Percentiles rank a stretch among this genome's conserved stretches.
phyloP scores from a whole-genome alignment of 1,140 invertebrate species.

The Anagrus nilaparvatae region DNA sequence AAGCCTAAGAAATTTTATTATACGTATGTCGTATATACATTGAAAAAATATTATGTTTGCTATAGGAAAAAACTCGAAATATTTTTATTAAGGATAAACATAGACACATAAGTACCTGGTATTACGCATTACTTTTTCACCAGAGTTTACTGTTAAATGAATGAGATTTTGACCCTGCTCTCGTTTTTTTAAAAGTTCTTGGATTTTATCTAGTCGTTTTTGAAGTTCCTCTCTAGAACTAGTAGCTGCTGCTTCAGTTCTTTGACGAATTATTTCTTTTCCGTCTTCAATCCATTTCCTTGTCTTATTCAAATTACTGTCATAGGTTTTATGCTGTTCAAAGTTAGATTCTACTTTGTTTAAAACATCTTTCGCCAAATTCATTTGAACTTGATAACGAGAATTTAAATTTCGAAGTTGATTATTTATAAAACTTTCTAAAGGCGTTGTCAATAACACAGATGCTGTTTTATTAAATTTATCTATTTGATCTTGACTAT shows the following conservation, averaged over 20 bases:
- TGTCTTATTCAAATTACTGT: constrained; percentile 68
- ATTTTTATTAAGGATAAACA: too few relatives aligned
- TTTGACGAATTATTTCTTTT: constrained; percentile 69
- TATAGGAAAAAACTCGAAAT: too few relatives aligned
- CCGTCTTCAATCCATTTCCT: constrained; percentile 82
- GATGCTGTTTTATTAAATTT: constrained; percentile 71
- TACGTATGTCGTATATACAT: too few relatives aligned
- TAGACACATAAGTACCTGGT: constrained; percentile 10
- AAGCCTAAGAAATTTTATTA: too few relatives aligned
- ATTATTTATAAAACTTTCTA: constrained; percentile 85
- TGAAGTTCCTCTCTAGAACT: constrained; percentile 78
- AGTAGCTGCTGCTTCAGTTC: constrained; percentile 65
- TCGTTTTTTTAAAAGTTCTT: constrained; percentile 71
- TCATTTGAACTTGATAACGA: constrained; percentile 80
- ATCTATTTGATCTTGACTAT: constrained; percentile 76
- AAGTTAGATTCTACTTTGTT: constrained; percentile 87
- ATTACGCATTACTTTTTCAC: constrained; percentile 70
- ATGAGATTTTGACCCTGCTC: constrained; percentile 87
- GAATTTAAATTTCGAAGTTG: constrained; percentile 85
- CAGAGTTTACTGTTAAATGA: constrained; percentile 81
- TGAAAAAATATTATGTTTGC: too few relatives aligned
- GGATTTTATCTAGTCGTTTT: constrained; percentile 66
- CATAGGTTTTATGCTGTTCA: constrained; percentile 79
- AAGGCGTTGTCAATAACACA: constrained; percentile 66
- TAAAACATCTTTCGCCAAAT: constrained; percentile 83